phyloP scores from a whole-genome alignment of 2,888 invertebrate genomes.

The Polymixis lichenea region DNA sequence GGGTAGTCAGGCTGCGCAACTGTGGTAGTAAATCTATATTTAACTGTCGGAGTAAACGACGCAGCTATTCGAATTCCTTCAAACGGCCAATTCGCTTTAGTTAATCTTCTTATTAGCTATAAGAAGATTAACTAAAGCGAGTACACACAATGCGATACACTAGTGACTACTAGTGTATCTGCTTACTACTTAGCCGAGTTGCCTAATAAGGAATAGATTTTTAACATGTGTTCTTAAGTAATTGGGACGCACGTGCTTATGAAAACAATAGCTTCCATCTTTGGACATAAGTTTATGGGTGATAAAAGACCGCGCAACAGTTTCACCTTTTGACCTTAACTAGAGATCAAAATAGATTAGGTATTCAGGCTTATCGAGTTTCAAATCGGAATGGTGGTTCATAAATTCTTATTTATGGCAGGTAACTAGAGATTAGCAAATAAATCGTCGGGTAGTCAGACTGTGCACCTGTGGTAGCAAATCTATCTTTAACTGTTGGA shows the following conservation, averaged over 20 bases:
- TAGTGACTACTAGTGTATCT: neutral
- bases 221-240: neutral
- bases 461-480: slow-evolving; percentile 2
- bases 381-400: too few relatives aligned
- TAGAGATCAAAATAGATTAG: too few relatives aligned
- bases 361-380: too few relatives aligned
- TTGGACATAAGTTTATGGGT: neutral
- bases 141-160: too few relatives aligned
- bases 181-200: neutral
- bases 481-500: too few relatives aligned
- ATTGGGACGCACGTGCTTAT: neutral
- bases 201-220: neutral
- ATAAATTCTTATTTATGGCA: neutral
- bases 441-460: neutral
- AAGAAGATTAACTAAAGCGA: too few relatives aligned
- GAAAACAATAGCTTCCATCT: neutral
- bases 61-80: slow-evolving; percentile 12
- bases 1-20: neutral
- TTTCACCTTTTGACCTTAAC: neutral
- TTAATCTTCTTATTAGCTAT: slow-evolving; percentile 27
- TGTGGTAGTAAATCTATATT: slow-evolving; percentile 4
- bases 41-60: slow-evolving; percentile 14
- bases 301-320: neutral
- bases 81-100: slow-evolving; percentile 3
- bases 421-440: slow-evolving; percentile 18